Evolutionary conservation across 2,797 vertebrate species (phyloP).

Genomic region (Stomatorhinus walkeri): DNA sequence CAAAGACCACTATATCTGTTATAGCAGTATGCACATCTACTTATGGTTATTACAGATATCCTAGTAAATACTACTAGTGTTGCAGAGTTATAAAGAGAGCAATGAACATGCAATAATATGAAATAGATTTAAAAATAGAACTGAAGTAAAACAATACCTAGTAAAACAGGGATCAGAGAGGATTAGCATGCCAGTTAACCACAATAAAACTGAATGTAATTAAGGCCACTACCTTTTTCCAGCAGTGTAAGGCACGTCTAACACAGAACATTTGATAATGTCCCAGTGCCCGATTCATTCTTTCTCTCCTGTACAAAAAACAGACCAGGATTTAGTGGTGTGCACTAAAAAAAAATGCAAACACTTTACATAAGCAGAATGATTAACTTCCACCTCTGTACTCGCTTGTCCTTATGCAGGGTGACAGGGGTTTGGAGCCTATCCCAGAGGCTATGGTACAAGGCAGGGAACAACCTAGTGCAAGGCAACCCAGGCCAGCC

Average conservation of each 20-base stretch:
- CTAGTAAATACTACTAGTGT: not conserved
- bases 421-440: not conserved
- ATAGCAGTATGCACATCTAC: not conserved
- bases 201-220: not conserved
- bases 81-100: not conserved
- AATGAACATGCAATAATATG: not conserved
- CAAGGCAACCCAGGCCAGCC: not conserved
- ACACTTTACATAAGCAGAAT: not conserved
- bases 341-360: not conserved
- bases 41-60: not conserved
- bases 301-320: conserved; percentile 53
- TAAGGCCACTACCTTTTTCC: conserved; percentile 67
- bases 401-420: not conserved
- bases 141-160: not conserved
- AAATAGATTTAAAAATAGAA: not conserved
- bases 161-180: not conserved
- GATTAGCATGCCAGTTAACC: not conserved
- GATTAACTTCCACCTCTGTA: not conserved
- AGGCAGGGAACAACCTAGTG: not conserved
- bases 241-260: conserved; percentile 60
- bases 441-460: not conserved
- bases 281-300: conserved; percentile 48
- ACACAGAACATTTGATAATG: conserved; percentile 49
- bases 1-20: not conserved
- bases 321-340: not conserved